A percentile compares a stretch with the other conserved stretches of the same genome.
These are phyloP conservation scores for Serripes groenlandicus DNA, from an alignment of 2,888 invertebrate genomes.

Conservation along the genomic window DNA sequence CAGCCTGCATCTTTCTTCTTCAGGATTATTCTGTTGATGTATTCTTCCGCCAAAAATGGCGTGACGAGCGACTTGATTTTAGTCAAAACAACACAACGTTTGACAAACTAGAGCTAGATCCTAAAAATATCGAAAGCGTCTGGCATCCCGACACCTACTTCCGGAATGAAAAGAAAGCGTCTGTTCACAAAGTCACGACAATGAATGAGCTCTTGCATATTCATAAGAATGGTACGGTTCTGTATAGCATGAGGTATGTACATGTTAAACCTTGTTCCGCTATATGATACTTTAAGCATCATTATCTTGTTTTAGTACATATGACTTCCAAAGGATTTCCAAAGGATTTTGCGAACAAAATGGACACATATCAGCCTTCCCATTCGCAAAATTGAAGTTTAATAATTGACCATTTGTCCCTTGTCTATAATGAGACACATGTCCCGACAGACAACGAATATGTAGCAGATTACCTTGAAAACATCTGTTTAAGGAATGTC, in stretches of 20 bases:
- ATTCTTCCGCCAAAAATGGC: slow-evolving; percentile 28
- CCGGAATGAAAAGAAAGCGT: slow-evolving; percentile 33
- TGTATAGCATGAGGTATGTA: slow-evolving; percentile 44
- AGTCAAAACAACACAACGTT: slow-evolving; percentile 2
- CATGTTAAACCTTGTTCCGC: too few relatives aligned
- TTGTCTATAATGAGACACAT: too few relatives aligned
- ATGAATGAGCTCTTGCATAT: slow-evolving; percentile 38
- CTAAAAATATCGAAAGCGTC: slow-evolving; percentile 31
- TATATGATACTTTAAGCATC: too few relatives aligned
- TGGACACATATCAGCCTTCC: too few relatives aligned
- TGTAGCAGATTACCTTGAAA: too few relatives aligned
- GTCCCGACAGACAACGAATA: too few relatives aligned
- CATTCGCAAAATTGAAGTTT: too few relatives aligned
- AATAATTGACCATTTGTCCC: too few relatives aligned
- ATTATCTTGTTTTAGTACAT: too few relatives aligned
- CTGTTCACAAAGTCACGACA: slow-evolving; percentile 34
- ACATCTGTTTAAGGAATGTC: too few relatives aligned
- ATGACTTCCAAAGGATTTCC: too few relatives aligned
- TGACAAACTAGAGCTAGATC: slow-evolving; percentile 36
- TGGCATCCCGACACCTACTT: slow-evolving; percentile 44
- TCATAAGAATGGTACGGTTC: slow-evolving; percentile 25
- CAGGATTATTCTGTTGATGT: slow-evolving; percentile 41
- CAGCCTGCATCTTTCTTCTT: background rate
- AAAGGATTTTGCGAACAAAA: too few relatives aligned
- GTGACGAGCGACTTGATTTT: slow-evolving; percentile 34